These are phyloP conservation scores for Megaleporinus macrocephalus DNA, from an alignment of 2,113 vertebrate species.

Conservation along the genomic window DNA sequence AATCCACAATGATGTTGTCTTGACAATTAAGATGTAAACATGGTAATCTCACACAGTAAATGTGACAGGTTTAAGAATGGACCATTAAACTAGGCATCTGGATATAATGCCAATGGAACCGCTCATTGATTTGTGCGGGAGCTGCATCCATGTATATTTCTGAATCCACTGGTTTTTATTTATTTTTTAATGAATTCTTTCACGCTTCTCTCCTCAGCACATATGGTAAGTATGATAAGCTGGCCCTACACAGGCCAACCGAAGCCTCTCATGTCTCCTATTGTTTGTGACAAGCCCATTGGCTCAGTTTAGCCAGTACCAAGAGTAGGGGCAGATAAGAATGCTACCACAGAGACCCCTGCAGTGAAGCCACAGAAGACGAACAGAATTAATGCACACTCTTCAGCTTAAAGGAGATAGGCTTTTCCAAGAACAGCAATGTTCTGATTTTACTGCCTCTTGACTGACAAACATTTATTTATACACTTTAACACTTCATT, in stretches of 20 bases:
- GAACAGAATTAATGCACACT: conserved; percentile 30
- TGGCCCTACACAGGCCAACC: conserved; percentile 31
- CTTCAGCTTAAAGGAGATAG: conserved; percentile 15
- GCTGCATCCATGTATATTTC: conserved; percentile 22
- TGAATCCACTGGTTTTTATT: conserved; percentile 18
- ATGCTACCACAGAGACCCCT: conserved; percentile 38
- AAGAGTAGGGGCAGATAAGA: conserved; percentile 35
- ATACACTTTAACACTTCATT: background rate
- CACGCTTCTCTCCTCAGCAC: conserved; percentile 22
- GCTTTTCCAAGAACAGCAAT: background rate
- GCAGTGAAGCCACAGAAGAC: conserved; percentile 28
- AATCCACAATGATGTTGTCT: background rate
- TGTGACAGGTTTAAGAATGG: background rate
- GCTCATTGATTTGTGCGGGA: conserved; percentile 14
- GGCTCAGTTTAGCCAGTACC: conserved; percentile 27
- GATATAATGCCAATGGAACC: background rate
- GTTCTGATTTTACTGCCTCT: conserved; percentile 5
- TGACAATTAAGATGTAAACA: conserved; percentile 23
- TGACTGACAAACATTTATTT: background rate
- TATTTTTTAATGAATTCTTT: conserved; percentile 19
- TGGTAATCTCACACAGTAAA: conserved; percentile 29
- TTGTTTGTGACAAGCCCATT: conserved; percentile 52
- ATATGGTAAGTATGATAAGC: conserved; percentile 52
- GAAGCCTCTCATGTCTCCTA: conserved; percentile 33
- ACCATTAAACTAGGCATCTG: background rate